A percentile compares a stretch with the other conserved stretches of the same genome.
phyloP scores from a whole-genome alignment of 2,797 vertebrate genomes.

The Enteromius mattozi region DNA sequence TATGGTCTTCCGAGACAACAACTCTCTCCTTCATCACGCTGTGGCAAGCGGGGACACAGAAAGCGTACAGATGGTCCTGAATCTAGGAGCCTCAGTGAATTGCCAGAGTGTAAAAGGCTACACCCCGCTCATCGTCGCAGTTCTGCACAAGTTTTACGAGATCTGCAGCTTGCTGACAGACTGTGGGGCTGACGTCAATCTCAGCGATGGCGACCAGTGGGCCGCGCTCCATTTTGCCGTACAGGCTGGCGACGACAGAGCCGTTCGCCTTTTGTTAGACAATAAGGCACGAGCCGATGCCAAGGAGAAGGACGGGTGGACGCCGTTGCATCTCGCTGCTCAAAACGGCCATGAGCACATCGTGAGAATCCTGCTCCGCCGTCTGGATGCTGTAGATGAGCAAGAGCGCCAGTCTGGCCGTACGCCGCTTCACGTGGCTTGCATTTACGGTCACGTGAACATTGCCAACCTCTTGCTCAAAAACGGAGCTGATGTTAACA shows the following conservation, averaged over 20 bases:
- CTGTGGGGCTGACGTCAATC: constrained; percentile 67
- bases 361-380: constrained; percentile 82
- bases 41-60: constrained; percentile 77
- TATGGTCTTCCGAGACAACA: constrained; percentile 68
- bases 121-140: constrained; percentile 82
- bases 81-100: constrained; percentile 78
- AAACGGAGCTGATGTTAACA: constrained; percentile 79
- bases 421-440: constrained; percentile 83
- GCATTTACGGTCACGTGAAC: constrained; percentile 81
- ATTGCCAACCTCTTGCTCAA: constrained; percentile 83
- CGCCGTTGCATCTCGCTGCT: constrained; percentile 83
- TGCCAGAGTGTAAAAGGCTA: constrained; percentile 73
- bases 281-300: constrained; percentile 70
- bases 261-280: constrained; percentile 79
- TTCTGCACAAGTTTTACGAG: constrained; percentile 76
- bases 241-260: constrained; percentile 83
- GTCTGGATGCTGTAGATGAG: constrained; percentile 68
- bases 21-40: constrained; percentile 79
- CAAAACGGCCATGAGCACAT: constrained; percentile 89
- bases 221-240: constrained; percentile 84
- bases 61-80: constrained; percentile 78
- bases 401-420: constrained; percentile 71
- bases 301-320: constrained; percentile 82
- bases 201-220: constrained; percentile 82
- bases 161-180: constrained; percentile 77